Base-by-base conservation (phyloP, 2,797 vertebrate genomes). In the Notolabrus celidotus region DNA sequence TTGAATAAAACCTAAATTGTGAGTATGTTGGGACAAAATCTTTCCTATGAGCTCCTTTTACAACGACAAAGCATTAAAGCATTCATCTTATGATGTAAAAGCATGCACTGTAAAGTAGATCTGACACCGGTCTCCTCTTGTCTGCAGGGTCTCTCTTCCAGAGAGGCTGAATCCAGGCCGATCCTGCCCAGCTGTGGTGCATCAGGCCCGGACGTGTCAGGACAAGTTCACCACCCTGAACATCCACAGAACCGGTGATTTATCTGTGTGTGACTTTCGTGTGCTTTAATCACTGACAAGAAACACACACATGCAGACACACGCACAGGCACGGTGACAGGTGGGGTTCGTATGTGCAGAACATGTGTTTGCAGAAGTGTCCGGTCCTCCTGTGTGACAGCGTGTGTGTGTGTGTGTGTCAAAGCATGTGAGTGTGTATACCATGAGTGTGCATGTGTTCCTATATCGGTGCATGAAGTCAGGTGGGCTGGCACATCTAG, bases 401-500 rank as follows among this genome's bases (percentile, higher is more conserved):
- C n/a, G n/a, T n/a, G n/a, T n/a, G 31, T 45, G 45, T 31, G 60
- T 33, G 50, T 61, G 36, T 46, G 20, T 45, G 57, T 42, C 15
- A 43, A 12, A 17, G n/a, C 11, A 2, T 43, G 51, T 34, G 39
- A 6, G 46, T 23, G n/a, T 47, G 74, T 63, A 29, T 71, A 29
- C 12, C 47, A 51, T 33, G 50, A 43, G 71, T 60, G 61, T 68
- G 66, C 81, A 71, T 60, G 61, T 68, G 66, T 81, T 27, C 51
- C 68, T 52, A 43, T 29, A 77, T 54, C 36, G 55, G 77, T 64
- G 75, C 80, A 84, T 89, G 79, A 86, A 82, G 85, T 90, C 84
- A 86, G 86, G 79, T 85, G 83, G 82, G 84, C 65, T 67, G 51
- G 81, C 69, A 74, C 73, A 83, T 81, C 84, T 59, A 83, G 74